Conservation (phyloP, 1,140 invertebrate species). For the Eumaeus atala region DNA sequence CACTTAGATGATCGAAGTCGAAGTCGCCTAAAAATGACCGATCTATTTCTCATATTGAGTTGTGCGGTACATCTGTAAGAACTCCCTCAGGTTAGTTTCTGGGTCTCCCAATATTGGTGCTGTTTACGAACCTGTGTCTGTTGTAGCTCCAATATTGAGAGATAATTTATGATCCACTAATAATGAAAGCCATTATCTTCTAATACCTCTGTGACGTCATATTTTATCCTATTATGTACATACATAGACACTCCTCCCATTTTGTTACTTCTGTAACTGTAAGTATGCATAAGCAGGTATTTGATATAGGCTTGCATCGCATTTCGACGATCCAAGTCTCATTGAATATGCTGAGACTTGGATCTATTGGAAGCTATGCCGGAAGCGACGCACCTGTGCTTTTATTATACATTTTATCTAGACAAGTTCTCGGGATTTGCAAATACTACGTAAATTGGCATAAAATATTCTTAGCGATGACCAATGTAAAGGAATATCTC, state of each 20-base stretch:
- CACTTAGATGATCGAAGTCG: constrained; percentile 19
- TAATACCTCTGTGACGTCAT: constrained; percentile 15
- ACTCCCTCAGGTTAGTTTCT: constrained; percentile 19
- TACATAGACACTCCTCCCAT: constrained; percentile 27
- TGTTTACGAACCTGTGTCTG: too few relatives aligned
- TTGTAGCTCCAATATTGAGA: too few relatives aligned
- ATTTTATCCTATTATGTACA: constrained; percentile 23
- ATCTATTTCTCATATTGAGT: constrained; percentile 22
- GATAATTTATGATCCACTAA: constrained; percentile 31
- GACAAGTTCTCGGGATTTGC: constrained; percentile 20
- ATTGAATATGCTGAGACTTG: too few relatives aligned
- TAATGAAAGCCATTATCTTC: constrained; percentile 26
- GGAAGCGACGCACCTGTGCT: constrained; percentile 21
- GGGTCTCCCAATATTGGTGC: too few relatives aligned
- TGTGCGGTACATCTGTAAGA: constrained; percentile 26
- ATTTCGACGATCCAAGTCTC: constrained; percentile 25
- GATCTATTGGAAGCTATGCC: too few relatives aligned
- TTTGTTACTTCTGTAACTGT: constrained; percentile 22
- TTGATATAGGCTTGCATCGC: constrained; percentile 21
- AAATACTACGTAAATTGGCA: constrained; percentile 25
- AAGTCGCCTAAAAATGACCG: constrained; percentile 30
- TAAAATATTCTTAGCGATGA: constrained; percentile 26
- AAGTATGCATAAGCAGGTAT: constrained; percentile 25
- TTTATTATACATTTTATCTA: constrained; percentile 29
- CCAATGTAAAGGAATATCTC: constrained; percentile 15